Base-by-base conservation (phyloP, 2,113 vertebrate species). In the Irena cyanogastra region DNA sequence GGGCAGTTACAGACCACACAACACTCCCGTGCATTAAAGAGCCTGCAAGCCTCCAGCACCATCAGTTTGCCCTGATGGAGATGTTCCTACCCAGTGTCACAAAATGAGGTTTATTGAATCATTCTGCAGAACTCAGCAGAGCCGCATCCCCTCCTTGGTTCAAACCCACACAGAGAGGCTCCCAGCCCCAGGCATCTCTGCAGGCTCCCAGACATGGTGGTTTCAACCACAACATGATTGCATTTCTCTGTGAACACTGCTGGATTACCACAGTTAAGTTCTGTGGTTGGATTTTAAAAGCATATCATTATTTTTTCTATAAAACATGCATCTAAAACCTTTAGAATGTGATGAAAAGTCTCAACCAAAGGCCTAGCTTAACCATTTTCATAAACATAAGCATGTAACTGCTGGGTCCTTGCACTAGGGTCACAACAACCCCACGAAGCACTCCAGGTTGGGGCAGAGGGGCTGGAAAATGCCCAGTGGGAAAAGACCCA, bases 261-360 rank as follows among this genome's bases (percentile, higher is more conserved):
- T 64, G 2, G 26, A 39, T 44, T 33, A 65, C 78, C 79, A 71
- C 74, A 80, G 74, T n/a, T 30, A 21, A 61, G 30, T 65, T 69
- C 63, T 77, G 75, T 66, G 91, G 91, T 31, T 83, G 24, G 47
- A 24, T 63, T 95, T 96, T 64, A 70, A 54, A 86, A 83, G 61
- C 54, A 89, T 45, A 22, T 61, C 70, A 93, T 70, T 95, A 91
- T 90, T 93, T 96, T 93, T 69, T 47, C 70, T 82, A 45, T 65
- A 85, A 97, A 94, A 80, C 18, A 47, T 1, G 1, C 30, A 83
- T 72, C 81, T 68, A 79, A 93, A 94, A 10, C 56, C 49, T 81
- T 60, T 11, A 60, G 84, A 41, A n/a, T 39, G 21, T 37, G 54
- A 65, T 0, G 0, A 76, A 85, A 95, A 85, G 24, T 20, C 53